Conservation (phyloP, 2,888 invertebrate species). For the Drosophila anomalata region DNA sequence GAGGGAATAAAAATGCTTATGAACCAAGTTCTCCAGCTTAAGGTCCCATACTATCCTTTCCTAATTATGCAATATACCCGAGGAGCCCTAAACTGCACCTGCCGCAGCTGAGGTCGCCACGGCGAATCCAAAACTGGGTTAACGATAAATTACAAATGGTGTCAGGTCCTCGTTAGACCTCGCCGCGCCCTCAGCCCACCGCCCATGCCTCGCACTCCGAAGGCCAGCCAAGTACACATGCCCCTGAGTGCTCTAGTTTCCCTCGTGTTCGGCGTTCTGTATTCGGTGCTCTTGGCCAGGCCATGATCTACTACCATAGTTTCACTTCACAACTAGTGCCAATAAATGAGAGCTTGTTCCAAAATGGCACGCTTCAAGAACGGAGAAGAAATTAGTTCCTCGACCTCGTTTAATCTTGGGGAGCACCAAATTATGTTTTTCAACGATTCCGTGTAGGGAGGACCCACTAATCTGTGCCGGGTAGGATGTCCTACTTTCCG, state of each 20-base stretch:
- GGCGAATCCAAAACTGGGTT: conserved; percentile 68
- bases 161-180: conserved; percentile 70
- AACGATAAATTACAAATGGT: conserved; percentile 73
- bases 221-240: conserved; percentile 70
- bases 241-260: conserved; percentile 69
- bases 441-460: background rate
- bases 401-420: background rate
- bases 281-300: conserved; percentile 52
- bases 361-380: background rate
- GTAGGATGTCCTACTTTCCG: conserved; percentile 73
- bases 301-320: conserved; percentile 77
- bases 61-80: conserved; percentile 42
- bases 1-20: background rate
- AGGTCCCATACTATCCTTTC: conserved; percentile 2
- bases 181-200: conserved; percentile 7
- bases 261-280: conserved; percentile 15
- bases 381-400: background rate
- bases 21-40: conserved; percentile 13
- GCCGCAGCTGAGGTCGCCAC: conserved; percentile 27
- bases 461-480: conserved; percentile 47
- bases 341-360: background rate
- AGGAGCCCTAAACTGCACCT: conserved; percentile 41
- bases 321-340: conserved; percentile 33
- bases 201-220: conserved; percentile 18
- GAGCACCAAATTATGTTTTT: background rate